A percentile compares a stretch with the other conserved stretches of the same genome.
Evolutionary conservation across 2,113 vertebrate genomes (phyloP).

Genomic region (Neogobius melanostomus): DNA sequence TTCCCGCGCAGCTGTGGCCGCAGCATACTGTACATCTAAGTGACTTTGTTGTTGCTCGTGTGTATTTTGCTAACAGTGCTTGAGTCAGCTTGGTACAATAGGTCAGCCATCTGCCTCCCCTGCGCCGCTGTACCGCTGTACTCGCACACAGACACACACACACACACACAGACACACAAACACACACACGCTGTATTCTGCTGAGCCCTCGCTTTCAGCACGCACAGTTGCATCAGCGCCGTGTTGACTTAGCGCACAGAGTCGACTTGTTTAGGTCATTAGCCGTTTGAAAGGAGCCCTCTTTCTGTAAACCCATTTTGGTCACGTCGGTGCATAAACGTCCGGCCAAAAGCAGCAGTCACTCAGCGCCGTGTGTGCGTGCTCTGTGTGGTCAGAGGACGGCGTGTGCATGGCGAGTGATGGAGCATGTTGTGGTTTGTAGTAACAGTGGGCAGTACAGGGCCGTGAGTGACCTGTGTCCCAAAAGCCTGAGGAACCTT

Average conservation of each 20-base stretch:
- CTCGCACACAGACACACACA: neutral
- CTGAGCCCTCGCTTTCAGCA: conserved; percentile 27
- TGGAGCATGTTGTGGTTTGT: neutral
- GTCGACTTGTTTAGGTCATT: conserved; percentile 51
- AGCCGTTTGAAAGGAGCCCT: conserved; percentile 14
- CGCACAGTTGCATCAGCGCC: conserved; percentile 42
- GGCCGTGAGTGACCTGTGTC: too few species aligned
- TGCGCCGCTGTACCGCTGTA: neutral
- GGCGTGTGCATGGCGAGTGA: too few species aligned
- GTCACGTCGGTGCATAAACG: conserved; percentile 1
- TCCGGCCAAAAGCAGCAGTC: neutral
- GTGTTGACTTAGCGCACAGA: conserved; percentile 50
- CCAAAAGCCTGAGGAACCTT: too few species aligned
- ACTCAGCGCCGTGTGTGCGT: neutral
- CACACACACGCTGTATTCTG: conserved; percentile 27
- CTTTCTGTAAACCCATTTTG: conserved; percentile 51
- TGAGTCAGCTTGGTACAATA: conserved; percentile 29
- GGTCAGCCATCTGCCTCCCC: conserved; percentile 64
- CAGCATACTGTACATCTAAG: neutral
- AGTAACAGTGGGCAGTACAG: neutral
- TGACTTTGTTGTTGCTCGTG: conserved; percentile 4
- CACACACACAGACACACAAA: neutral
- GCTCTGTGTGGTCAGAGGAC: neutral
- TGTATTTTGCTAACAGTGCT: conserved; percentile 13
- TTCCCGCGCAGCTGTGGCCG: neutral